A percentile compares a stretch with the other conserved stretches of the same genome.
phyloP scores from a whole-genome alignment of 2,797 vertebrate genomes.

The Takifugu rubripes region DNA sequence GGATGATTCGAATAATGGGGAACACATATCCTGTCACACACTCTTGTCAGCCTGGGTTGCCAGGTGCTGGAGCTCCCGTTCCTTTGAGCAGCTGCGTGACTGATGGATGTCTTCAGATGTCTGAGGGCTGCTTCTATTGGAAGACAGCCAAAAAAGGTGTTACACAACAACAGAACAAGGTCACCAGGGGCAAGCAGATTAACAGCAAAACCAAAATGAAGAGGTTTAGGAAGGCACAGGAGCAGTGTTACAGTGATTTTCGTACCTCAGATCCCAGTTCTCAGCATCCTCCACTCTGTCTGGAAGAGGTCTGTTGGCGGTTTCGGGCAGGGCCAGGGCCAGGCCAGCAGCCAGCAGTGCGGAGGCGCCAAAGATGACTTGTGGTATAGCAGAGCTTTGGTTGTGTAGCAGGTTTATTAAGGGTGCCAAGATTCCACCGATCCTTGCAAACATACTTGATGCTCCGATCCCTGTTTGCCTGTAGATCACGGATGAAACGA shows the following conservation, averaged over 20 bases:
- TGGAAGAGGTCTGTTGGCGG: conserved; percentile 66
- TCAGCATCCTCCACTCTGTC: conserved; percentile 73
- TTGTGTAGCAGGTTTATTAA: conserved; percentile 70
- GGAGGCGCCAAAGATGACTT: conserved; percentile 66
- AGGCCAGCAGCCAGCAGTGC: conserved; percentile 68
- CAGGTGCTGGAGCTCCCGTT: conserved; percentile 48
- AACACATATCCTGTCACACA: not conserved
- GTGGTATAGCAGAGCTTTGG: conserved; percentile 53
- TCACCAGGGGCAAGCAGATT: not conserved
- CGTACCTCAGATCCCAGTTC: conserved; percentile 63
- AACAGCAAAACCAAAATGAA: not conserved
- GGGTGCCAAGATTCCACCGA: conserved; percentile 74
- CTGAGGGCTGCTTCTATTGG: conserved; percentile 29
- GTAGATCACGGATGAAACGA: not conserved
- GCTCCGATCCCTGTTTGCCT: conserved; percentile 78
- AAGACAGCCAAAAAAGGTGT: conserved; percentile 18
- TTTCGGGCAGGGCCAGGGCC: conserved; percentile 71
- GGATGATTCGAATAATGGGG: no score
- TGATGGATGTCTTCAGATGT: conserved; percentile 30
- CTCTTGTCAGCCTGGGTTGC: conserved; percentile 32
- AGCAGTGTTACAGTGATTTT: not conserved
- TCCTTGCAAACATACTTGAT: conserved; percentile 71
- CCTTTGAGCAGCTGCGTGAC: conserved; percentile 36
- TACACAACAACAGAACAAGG: conserved; percentile 17
- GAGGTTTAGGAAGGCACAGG: not conserved